phyloP scores from a whole-genome alignment of 2,113 vertebrate species.

The Sylvia atricapilla region DNA sequence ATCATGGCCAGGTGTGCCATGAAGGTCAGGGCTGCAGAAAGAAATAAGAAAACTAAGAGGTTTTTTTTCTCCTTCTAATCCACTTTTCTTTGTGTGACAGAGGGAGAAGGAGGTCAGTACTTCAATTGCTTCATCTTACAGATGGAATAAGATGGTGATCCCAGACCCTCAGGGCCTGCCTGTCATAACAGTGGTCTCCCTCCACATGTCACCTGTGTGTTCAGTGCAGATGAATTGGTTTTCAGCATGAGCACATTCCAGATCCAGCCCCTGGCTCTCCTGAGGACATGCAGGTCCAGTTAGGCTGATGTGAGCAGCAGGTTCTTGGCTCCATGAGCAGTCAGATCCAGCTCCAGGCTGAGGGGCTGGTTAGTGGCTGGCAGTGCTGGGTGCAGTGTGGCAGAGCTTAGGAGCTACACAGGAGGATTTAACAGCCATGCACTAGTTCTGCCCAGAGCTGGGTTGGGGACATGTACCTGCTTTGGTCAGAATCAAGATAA shows the following conservation, averaged over 20 bases:
- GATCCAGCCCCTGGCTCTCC: neutral
- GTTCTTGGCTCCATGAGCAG: neutral
- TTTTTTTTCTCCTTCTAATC: neutral
- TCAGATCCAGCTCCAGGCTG: neutral
- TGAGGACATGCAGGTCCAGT: neutral
- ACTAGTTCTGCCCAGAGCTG: neutral
- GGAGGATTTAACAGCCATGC: neutral
- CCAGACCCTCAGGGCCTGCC: neutral
- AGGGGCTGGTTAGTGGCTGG: neutral
- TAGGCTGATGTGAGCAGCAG: neutral
- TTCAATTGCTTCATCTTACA: neutral
- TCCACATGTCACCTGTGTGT: neutral
- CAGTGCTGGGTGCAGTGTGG: fast-evolving
- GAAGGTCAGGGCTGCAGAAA: neutral
- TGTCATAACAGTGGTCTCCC: neutral
- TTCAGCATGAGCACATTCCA: neutral
- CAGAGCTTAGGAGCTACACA: neutral
- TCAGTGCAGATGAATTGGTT: neutral
- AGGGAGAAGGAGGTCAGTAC: neutral
- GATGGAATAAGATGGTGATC: neutral
- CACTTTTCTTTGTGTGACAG: neutral
- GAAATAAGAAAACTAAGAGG: neutral
- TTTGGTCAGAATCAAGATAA: neutral
- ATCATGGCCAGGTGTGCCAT: neutral
- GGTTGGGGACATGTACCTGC: fast-evolving